phyloP scores from a whole-genome alignment of 2,888 invertebrate species.

The Julus scandinavius region DNA sequence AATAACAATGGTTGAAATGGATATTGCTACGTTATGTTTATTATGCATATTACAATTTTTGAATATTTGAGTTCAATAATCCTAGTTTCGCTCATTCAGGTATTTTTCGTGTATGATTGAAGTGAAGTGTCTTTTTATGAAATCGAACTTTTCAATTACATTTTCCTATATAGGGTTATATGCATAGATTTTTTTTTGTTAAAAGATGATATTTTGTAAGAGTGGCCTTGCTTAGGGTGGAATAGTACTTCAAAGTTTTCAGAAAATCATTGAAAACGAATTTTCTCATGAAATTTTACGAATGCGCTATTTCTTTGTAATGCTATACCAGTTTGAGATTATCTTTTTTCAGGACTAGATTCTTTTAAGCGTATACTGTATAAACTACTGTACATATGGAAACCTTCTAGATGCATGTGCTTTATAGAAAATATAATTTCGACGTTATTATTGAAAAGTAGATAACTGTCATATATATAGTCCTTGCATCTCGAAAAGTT shows the following conservation, averaged over 20 bases:
- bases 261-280: not conserved
- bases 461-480: conserved; percentile 37
- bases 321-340: not conserved
- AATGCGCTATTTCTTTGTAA: not conserved
- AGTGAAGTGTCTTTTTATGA: not conserved
- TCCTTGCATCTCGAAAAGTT: conserved; percentile 23
- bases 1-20: too few relatives aligned
- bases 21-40: too few relatives aligned
- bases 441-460: conserved; percentile 31
- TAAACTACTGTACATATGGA: not conserved
- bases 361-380: not conserved
- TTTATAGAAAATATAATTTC: conserved; percentile 22
- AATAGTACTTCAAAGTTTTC: conserved; percentile 4
- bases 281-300: not conserved
- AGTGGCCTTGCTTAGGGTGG: not conserved
- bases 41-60: not conserved
- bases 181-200: not conserved
- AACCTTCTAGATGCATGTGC: not conserved
- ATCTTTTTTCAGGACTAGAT: not conserved
- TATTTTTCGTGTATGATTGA: not conserved
- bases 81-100: not conserved
- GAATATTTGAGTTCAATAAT: not conserved
- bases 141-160: not conserved
- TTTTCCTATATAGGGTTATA: not conserved
- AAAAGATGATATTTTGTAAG: not conserved